Evolutionary conservation across 2,113 vertebrate genomes (phyloP).

Genomic region (Lepus europaeus): DNA sequence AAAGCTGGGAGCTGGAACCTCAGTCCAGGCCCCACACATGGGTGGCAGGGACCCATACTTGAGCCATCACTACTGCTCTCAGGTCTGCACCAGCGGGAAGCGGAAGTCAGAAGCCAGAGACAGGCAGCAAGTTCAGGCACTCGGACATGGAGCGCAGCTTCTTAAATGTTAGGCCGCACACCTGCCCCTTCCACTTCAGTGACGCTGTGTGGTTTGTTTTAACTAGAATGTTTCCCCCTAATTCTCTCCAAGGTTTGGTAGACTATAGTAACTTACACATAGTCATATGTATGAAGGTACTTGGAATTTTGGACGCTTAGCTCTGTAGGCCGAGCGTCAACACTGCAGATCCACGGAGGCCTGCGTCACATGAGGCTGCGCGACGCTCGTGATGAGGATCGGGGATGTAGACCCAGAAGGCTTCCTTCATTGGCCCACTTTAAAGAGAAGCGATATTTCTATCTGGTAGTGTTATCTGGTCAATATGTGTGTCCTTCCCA

Average conservation of each 20-base stretch:
- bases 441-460: conserved; percentile 2
- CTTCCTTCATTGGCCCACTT: background rate
- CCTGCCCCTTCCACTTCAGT: background rate
- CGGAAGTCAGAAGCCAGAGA: too few species aligned
- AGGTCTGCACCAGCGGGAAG: too few species aligned
- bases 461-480: background rate
- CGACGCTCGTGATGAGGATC: background rate
- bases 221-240: background rate
- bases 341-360: background rate
- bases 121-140: too few species aligned
- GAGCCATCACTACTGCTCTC: too few species aligned
- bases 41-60: too few species aligned
- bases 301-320: background rate
- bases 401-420: too few species aligned
- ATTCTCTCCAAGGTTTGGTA: background rate
- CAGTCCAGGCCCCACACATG: too few species aligned
- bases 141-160: too few species aligned
- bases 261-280: background rate
- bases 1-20: too few species aligned
- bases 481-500: background rate
- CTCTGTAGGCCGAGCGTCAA: background rate
- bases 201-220: background rate
- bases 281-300: background rate
- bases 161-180: too few species aligned
- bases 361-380: background rate